phyloP scores from a whole-genome alignment of 1,140 invertebrate genomes.

The Agrilus planipennis region DNA sequence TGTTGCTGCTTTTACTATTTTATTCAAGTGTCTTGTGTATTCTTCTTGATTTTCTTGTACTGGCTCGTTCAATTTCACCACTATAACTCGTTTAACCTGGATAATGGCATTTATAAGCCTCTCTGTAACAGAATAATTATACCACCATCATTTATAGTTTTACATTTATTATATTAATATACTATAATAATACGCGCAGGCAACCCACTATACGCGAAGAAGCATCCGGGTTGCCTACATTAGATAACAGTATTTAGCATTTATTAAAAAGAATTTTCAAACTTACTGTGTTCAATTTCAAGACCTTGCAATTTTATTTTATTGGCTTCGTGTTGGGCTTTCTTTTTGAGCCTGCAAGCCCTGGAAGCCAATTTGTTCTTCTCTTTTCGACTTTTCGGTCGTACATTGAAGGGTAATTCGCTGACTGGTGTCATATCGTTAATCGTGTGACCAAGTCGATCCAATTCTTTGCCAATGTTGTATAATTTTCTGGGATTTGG shows the following conservation, averaged over 20 bases:
- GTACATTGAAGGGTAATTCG: conserved; percentile 78
- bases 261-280: conserved; percentile 1
- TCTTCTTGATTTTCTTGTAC: conserved; percentile 46
- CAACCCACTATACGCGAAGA: too few species aligned
- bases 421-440: conserved; percentile 93
- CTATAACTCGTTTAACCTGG: conserved; percentile 52
- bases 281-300: conserved; percentile 87
- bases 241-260: not conserved
- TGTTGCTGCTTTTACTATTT: conserved; percentile 47
- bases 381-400: conserved; percentile 88
- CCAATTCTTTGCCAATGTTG: conserved; percentile 82
- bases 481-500: conserved; percentile 88
- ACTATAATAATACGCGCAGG: too few species aligned
- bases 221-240: too few species aligned
- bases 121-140: conserved; percentile 39
- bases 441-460: conserved; percentile 76
- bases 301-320: conserved; percentile 90
- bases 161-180: too few species aligned
- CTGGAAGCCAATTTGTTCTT: conserved; percentile 96
- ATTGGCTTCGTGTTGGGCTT: conserved; percentile 89
- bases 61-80: conserved; percentile 44
- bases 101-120: conserved; percentile 52
- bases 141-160: not conserved
- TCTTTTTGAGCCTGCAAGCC: conserved; percentile 89
- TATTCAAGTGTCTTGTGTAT: conserved; percentile 51